Evolutionary conservation across 2,113 vertebrate genomes (phyloP), one percentile per base, ranked within the genome.

Genomic region (Fregetta grallaria): DNA sequence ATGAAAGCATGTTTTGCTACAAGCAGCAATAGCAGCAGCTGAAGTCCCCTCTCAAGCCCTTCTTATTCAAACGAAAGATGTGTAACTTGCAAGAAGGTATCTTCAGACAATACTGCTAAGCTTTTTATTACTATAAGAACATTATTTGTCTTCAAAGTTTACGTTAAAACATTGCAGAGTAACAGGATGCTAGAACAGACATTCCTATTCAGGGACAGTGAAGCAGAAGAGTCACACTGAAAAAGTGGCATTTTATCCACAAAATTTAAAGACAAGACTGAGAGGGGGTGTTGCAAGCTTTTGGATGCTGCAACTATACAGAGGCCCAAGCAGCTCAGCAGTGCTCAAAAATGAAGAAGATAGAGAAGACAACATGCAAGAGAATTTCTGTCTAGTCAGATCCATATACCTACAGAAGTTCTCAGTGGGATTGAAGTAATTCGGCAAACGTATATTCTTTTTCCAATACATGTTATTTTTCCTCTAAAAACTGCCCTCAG

Each of bases 41-140:
- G 30, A 92, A 97, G 86, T 95, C 94, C 97, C 98, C 98, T 98
- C 98, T 98, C 97, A 97, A 96, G 68, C 85, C 89, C 87, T 94
- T 94, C 86, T 96, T 86, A 88, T 63, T 96, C 78, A 82, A 93
- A 45, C 9, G 3, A 79, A 96, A 21, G 75, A 67, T 9, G 26
- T 16, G 45, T n/a, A 83, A 71, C n/a, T 38, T 72, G 27, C 47
- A 88, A 66, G 40, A 80, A 87, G 17, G 12, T 30, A n/a, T 49
- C 73, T 92, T 84, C 58, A 88, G 84, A 63, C 34, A 90, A 70
- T 36, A 91, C 38, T 62, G 30, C 52, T 93, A 89, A 38, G 68
- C 7, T 75, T 92, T 72, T 81, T 68, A 15, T 47, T 75, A 77
- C 65, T 45, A 53, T 13, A 72, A 56, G 42, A 85, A 92, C 52